Evolutionary conservation across 2,888 invertebrate species (phyloP).

Genomic region (Drosophila gaucha): DNA sequence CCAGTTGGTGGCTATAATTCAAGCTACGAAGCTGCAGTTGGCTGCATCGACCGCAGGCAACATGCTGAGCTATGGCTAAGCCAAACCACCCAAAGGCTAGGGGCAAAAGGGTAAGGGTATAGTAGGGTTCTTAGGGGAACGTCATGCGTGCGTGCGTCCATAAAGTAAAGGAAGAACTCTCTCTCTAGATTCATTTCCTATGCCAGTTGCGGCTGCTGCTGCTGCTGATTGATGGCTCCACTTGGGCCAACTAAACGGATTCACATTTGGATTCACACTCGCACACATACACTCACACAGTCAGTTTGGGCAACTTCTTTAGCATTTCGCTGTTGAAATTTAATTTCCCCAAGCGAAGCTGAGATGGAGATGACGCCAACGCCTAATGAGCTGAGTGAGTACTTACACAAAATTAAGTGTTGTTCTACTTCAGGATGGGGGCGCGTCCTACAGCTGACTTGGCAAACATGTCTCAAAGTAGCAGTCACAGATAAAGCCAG

Average conservation of each 20-base stretch:
- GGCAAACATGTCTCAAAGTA: conserved; percentile 67
- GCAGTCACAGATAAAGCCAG: conserved; percentile 33
- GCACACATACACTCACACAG: background rate
- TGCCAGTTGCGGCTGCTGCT: conserved; percentile 30
- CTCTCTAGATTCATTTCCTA: conserved; percentile 18
- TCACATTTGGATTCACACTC: conserved; percentile 40
- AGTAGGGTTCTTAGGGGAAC: too few species aligned
- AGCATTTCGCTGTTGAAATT: conserved; percentile 41
- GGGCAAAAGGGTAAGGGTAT: too few species aligned
- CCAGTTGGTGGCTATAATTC: conserved; percentile 66
- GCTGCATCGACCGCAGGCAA: conserved; percentile 51
- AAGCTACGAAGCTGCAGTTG: conserved; percentile 56
- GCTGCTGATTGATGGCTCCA: conserved; percentile 68
- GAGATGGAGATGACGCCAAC: conserved; percentile 5
- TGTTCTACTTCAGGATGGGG: conserved; percentile 70
- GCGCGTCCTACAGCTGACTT: conserved; percentile 67
- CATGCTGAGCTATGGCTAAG: conserved; percentile 54
- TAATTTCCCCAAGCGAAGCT: conserved; percentile 43
- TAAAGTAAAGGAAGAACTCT: conserved; percentile 7
- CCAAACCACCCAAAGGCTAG: background rate
- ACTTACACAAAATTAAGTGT: conserved; percentile 81
- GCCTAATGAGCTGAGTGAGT: conserved; percentile 80
- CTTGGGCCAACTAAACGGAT: conserved; percentile 67
- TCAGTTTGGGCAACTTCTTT: conserved; percentile 20
- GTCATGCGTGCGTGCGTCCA: conserved; percentile 24